Base-by-base conservation (phyloP, 2,888 invertebrate genomes). In the Clanis bilineata region DNA sequence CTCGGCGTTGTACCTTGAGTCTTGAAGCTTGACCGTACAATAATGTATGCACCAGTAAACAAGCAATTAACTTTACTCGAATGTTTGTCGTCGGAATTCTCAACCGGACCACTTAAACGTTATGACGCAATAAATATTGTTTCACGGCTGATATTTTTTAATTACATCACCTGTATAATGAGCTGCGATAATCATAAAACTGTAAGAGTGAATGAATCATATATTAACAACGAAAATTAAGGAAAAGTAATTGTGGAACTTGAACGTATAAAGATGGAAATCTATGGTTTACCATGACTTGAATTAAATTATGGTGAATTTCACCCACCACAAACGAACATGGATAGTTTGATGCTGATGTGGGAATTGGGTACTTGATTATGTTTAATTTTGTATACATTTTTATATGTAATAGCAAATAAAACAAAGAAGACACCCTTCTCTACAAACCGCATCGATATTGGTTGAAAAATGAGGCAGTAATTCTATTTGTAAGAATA, bases 31-130 rank as follows among this genome's bases (percentile, higher is more conserved):
- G 18, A 18, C 21, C 41, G 7, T 2, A 44, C 39, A 38, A 62
- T 62, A 67, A 64, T 66, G 62, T 58, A 69, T 63, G 64, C 62
- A 63, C 64, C 64, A 44, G 65, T 65, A 60, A 68, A 63, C 64
- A 69, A 72, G 66, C 68, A 65, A 67, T 67, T 58, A 58, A 58
- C 25, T 39, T 23, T 38, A 63, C 66, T 57, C 62, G 61, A 66
- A 64, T 62, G 61, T 58, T 76, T 67, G 71, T 66, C 51, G 47
- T 65, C 58, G 43, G 51, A 61, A 65, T 67, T 64, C 54, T 51
- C 64, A 59, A 62, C 47, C 62, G 55, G 32, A 60, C 57, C 39
- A 45, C 44, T 44, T 36, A 45, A 43, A 60, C 47, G 47, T 58
- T 25, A 38, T 63, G 59, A 60, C 58, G 61, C 55, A 23, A 64